These are phyloP conservation scores for Abscondita cerata DNA, from an alignment of 2,888 invertebrate genomes.

Conservation along the genomic window DNA sequence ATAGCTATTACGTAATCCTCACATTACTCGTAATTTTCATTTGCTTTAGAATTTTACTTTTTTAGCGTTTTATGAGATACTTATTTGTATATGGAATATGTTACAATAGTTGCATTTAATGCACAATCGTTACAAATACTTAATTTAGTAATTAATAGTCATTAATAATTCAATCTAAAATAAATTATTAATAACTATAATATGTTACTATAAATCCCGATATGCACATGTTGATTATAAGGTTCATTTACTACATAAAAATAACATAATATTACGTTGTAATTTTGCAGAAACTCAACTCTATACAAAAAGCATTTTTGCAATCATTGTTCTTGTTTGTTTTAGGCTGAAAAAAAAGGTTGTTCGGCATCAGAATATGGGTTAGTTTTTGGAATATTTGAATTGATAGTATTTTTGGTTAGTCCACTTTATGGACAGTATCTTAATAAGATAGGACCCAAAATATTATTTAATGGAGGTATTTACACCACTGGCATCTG, in stretches of 20 bases:
- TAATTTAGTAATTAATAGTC: too few species aligned
- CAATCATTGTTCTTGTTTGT: not conserved
- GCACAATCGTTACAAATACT: too few species aligned
- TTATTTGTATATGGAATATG: too few species aligned
- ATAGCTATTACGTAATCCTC: too few species aligned
- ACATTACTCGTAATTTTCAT: too few species aligned
- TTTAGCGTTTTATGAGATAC: too few species aligned
- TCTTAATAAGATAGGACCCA: conserved; percentile 79
- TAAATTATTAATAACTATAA: too few species aligned
- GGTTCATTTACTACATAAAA: conserved; percentile 1
- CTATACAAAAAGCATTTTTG: not conserved
- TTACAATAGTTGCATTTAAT: too few species aligned
- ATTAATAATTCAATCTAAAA: too few species aligned
- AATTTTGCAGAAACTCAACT: not conserved
- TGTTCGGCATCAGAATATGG: conserved; percentile 85
- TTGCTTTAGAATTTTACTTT: too few species aligned
- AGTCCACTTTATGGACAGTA: conserved; percentile 85
- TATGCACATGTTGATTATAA: not conserved
- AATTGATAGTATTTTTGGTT: conserved; percentile 80
- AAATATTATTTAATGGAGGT: conserved; percentile 80
- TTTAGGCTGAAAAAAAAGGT: conserved; percentile 82
- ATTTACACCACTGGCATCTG: conserved; percentile 84
- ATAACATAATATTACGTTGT: not conserved
- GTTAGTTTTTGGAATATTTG: conserved; percentile 86
- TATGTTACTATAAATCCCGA: too few species aligned